Evolutionary conservation across 37 sponge, comb jelly and placozoan genomes (phyloP).

Genomic region (Hormiphora californensis): DNA sequence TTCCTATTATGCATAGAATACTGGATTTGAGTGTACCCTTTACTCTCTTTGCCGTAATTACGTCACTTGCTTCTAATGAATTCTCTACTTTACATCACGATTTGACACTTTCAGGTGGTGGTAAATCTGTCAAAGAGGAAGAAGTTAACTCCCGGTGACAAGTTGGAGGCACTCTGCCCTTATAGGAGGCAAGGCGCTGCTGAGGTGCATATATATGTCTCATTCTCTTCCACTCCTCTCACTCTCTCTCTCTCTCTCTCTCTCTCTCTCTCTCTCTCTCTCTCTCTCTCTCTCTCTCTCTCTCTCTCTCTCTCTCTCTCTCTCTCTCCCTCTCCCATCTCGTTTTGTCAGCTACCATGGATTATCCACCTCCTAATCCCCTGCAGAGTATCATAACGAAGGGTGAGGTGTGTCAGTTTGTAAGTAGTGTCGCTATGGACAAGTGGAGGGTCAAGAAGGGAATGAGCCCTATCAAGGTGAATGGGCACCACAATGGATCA

Average conservation of each 20-base stretch:
- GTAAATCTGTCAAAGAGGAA: conserved; percentile 16
- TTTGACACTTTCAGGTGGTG: neutral
- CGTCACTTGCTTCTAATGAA: no score
- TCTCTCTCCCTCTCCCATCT: neutral
- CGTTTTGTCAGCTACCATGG: no score
- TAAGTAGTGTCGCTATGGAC: neutral
- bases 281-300: neutral
- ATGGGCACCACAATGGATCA: neutral
- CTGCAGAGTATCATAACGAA: neutral
- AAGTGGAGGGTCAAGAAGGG: conserved; percentile 29
- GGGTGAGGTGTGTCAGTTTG: neutral
- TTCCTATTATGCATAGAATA: no score
- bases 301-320: neutral
- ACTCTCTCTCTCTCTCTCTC: neutral
- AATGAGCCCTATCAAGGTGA: neutral
- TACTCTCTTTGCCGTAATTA: no score
- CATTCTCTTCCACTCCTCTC: neutral
- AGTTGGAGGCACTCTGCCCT: neutral
- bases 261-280: neutral
- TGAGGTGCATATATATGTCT: neutral
- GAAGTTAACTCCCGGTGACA: neutral
- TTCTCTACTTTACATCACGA: no score
- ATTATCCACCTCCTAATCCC: neutral
- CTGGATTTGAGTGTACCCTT: no score
- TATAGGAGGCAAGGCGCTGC: no score